Base-by-base conservation (phyloP, 2,797 vertebrate species). In the Petrocephalus sullivani region DNA sequence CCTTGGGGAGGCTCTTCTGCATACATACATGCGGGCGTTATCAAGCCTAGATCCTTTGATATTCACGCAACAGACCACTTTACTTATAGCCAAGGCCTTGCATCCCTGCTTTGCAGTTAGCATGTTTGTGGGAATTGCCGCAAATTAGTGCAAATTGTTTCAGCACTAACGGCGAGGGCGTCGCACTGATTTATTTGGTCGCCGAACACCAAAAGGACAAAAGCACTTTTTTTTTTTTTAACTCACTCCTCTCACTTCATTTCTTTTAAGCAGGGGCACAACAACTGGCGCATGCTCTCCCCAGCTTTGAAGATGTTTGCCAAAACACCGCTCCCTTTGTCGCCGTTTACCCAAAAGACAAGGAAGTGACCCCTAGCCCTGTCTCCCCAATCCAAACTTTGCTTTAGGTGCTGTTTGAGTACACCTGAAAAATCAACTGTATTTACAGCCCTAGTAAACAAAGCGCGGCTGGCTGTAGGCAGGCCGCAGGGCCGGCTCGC, bases 81-180 rank as follows among this genome's bases (percentile, higher is more conserved):
- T 85, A 90, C 91, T 87, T 57, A 84, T 82, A 86, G 82, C 87
- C 75, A 88, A 82, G 51, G 58, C 64, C 57, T 37, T 75, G 81
- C 14, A n/a, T 54, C 60, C 58, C 85, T 90, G 46, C 88, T 67
- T 87, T 75, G 64, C 88, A 91, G 90, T 93, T 92, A 91, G 75
- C 91, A 89, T 89, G 89, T 89, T 89, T 54, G 89, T 91, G 92
- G 91, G 89, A 93, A 93, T 88, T 87, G 89, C 87, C 81, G 87
- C 88, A 91, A 92, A 93, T 91, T 90, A 92, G 89, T 88, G 83
- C 88, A 91, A 91, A 92, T 88, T 90, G 89, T 88, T 87, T 87
- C 64, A 75, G 85, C 33, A 51, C 88, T 89, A 87, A 89, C 89
- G 89, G 90, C 85, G 58, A 87, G 85, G 83, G 84, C 91, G 90